Evolutionary conservation across 2,888 invertebrate species (phyloP).

Genomic region (Mythimna albipuncta): DNA sequence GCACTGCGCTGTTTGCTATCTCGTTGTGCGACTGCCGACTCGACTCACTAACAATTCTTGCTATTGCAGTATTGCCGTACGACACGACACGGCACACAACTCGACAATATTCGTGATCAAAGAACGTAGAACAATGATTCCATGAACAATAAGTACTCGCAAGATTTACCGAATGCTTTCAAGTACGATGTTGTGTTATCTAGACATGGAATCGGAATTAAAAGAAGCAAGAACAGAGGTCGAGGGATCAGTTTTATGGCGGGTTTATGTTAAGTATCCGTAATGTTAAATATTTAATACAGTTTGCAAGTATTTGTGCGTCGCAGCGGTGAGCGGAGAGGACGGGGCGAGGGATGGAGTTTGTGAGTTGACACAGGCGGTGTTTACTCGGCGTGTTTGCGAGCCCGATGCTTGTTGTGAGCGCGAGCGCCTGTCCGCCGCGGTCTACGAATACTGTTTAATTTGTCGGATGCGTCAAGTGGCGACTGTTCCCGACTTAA

Average conservation of each 20-base stretch:
- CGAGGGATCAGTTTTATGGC: slow-evolving; percentile 42
- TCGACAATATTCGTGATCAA: slow-evolving; percentile 62
- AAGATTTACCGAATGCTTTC: slow-evolving; percentile 57
- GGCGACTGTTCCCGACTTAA: slow-evolving; percentile 57
- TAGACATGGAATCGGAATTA: slow-evolving; percentile 56
- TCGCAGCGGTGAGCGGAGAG: slow-evolving; percentile 49
- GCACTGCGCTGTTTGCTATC: slow-evolving; percentile 80
- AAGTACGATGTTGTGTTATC: slow-evolving; percentile 52
- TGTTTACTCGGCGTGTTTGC: slow-evolving; percentile 81
- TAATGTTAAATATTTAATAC: slow-evolving; percentile 57
- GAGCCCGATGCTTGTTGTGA: slow-evolving; percentile 80
- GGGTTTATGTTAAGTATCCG: slow-evolving; percentile 31
- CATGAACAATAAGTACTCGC: slow-evolving; percentile 50
- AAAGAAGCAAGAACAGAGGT: slow-evolving; percentile 52
- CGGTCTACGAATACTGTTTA: slow-evolving; percentile 71
- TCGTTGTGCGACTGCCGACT: slow-evolving; percentile 72
- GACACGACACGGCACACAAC: slow-evolving; percentile 56
- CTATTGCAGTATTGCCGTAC: slow-evolving; percentile 66
- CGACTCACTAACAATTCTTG: slow-evolving; percentile 68
- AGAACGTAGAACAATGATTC: slow-evolving; percentile 63
- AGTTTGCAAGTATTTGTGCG: slow-evolving; percentile 58
- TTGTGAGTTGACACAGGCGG: slow-evolving; percentile 77
- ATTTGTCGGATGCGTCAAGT: slow-evolving; percentile 71
- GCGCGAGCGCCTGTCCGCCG: slow-evolving; percentile 67
- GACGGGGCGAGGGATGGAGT: slow-evolving; percentile 66